phyloP scores from a whole-genome alignment of 2,113 vertebrate genomes.

The Sebastes schlegelii region DNA sequence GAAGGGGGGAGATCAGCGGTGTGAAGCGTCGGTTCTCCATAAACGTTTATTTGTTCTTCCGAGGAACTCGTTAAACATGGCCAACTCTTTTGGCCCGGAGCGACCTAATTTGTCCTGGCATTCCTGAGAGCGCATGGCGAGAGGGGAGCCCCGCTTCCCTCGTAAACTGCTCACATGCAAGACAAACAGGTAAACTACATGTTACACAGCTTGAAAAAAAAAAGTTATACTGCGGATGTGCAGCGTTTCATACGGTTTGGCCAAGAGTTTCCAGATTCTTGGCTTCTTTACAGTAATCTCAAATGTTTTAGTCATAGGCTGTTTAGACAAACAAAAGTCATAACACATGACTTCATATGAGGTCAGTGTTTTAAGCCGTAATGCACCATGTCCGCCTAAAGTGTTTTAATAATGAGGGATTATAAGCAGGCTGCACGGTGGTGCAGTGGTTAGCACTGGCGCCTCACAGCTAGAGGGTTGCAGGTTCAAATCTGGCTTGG shows the following conservation, averaged over 20 bases:
- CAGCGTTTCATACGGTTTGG: background rate
- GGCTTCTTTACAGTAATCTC: background rate
- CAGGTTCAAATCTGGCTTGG: too few relatives aligned
- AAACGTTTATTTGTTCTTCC: slow-evolving; percentile 71
- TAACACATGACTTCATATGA: slow-evolving; percentile 17
- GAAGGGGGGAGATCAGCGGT: slow-evolving; percentile 33
- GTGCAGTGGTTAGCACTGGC: too few relatives aligned
- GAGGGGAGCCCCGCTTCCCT: slow-evolving; percentile 46
- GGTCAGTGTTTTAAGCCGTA: background rate
- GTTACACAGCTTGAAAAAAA: background rate
- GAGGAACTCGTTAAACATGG: slow-evolving; percentile 65
- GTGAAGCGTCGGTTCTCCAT: slow-evolving; percentile 45
- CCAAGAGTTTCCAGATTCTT: background rate
- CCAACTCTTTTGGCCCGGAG: slow-evolving; percentile 44
- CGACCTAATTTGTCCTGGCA: slow-evolving; percentile 52
- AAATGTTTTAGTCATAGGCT: background rate
- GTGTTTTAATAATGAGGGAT: background rate
- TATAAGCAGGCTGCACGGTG: too few relatives aligned
- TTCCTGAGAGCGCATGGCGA: slow-evolving; percentile 37
- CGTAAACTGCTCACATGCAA: slow-evolving; percentile 32
- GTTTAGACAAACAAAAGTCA: background rate
- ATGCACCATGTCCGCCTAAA: background rate
- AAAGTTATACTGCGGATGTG: slow-evolving; percentile 1
- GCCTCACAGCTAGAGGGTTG: too few relatives aligned
- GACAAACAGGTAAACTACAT: slow-evolving; percentile 26